Conservation (phyloP, 1,140 invertebrate genomes). For the Calycopis cecrops region DNA sequence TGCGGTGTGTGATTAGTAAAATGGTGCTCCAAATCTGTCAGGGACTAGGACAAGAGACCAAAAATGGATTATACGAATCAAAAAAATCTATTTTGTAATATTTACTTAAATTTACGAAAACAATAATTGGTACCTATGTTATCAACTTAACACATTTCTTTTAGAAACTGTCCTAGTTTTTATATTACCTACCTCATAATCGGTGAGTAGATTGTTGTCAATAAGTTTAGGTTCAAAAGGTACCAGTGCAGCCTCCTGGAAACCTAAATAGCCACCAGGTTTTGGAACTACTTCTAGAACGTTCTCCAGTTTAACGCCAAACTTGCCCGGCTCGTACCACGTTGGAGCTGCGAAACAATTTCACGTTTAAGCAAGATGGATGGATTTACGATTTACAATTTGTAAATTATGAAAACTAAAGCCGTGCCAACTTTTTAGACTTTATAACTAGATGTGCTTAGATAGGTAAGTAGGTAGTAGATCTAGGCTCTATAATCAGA, state of each 20-base stretch:
- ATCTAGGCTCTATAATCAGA: too few species aligned
- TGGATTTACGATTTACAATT: too few species aligned
- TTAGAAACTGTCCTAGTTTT: conserved; percentile 35
- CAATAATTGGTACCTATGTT: background rate
- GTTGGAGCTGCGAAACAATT: conserved; percentile 79
- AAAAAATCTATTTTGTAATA: too few species aligned
- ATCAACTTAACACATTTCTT: background rate
- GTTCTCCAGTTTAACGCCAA: conserved; percentile 95
- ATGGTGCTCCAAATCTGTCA: too few species aligned
- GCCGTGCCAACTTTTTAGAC: too few species aligned
- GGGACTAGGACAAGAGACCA: too few species aligned
- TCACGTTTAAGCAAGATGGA: too few species aligned
- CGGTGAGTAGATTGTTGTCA: conserved; percentile 84
- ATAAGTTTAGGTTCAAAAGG: conserved; percentile 96
- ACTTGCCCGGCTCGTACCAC: conserved; percentile 88
- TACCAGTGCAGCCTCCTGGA: conserved; percentile 90
- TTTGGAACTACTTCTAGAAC: conserved; percentile 88
- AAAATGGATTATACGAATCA: too few species aligned
- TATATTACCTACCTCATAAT: conserved; percentile 78
- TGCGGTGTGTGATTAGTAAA: too few species aligned
- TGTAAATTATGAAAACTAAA: too few species aligned
- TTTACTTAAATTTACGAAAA: conserved; percentile 1
- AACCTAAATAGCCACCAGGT: conserved; percentile 78
- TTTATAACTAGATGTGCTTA: too few species aligned
- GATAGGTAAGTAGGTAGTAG: too few species aligned